A percentile compares a stretch with the other conserved stretches of the same genome.
These are phyloP conservation scores for Lamprologus tigripictilis DNA, from an alignment of 2,113 vertebrate genomes.

Conservation along the genomic window DNA sequence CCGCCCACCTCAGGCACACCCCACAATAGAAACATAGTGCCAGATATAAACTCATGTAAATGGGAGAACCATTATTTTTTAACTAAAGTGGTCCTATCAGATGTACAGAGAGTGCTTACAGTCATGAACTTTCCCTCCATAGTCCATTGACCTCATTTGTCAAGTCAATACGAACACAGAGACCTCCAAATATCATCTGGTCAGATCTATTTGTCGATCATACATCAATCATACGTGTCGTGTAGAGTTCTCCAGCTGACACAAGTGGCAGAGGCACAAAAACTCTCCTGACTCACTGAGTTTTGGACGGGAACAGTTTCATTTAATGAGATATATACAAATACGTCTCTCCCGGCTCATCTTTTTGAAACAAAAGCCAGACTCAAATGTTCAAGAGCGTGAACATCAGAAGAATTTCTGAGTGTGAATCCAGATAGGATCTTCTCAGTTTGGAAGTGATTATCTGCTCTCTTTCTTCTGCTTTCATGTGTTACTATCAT, in stretches of 20 bases:
- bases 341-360: neutral
- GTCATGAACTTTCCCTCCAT: neutral
- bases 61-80: neutral
- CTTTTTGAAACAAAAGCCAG: neutral
- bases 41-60: neutral
- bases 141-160: neutral
- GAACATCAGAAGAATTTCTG: slow-evolving; percentile 19
- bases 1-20: neutral
- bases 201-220: neutral
- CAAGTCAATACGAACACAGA: neutral
- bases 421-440: slow-evolving; percentile 10
- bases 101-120: neutral
- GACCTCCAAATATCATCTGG: neutral
- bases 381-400: neutral
- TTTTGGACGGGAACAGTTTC: neutral
- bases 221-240: neutral
- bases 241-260: neutral
- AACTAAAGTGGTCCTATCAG: neutral
- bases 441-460: slow-evolving; percentile 2
- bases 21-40: neutral
- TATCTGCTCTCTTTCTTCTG: neutral
- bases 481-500: slow-evolving; percentile 57
- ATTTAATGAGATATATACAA: neutral
- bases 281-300: neutral
- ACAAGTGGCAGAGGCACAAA: neutral